These are phyloP conservation scores for Melieria omissa DNA, from an alignment of 2,888 invertebrate genomes.

Conservation along the genomic window DNA sequence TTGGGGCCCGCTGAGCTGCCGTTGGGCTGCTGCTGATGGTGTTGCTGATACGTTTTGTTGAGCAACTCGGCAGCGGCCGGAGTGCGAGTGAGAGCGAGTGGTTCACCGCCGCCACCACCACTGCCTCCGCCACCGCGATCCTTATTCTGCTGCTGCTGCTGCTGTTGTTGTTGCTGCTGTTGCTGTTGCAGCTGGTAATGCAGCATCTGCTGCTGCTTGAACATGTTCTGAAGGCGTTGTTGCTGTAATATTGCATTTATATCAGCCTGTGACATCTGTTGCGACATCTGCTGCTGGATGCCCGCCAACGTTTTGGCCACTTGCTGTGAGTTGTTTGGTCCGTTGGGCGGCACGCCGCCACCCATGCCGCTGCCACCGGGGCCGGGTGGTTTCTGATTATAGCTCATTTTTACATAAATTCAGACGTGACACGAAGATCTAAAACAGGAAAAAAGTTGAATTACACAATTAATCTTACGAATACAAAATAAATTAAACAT, in stretches of 20 bases:
- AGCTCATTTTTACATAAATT: slow-evolving; percentile 51
- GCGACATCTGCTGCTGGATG: slow-evolving; percentile 59
- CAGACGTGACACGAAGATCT: slow-evolving; percentile 21
- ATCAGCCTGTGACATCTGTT: slow-evolving; percentile 53
- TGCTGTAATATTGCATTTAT: slow-evolving; percentile 56
- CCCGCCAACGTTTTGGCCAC: slow-evolving; percentile 55
- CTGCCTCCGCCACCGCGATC: slow-evolving; percentile 46
- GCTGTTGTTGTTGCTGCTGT: slow-evolving; percentile 56
- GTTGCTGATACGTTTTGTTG: slow-evolving; percentile 55
- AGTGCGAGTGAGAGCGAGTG: slow-evolving; percentile 56
- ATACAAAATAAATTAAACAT: neutral
- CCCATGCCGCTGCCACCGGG: slow-evolving; percentile 50
- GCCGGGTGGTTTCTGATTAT: slow-evolving; percentile 54
- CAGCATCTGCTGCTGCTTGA: slow-evolving; percentile 54
- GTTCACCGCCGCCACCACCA: slow-evolving; percentile 48
- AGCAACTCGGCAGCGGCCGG: slow-evolving; percentile 59
- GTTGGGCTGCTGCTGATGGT: slow-evolving; percentile 57
- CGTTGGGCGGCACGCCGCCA: slow-evolving; percentile 50
- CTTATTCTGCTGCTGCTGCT: slow-evolving; percentile 56
- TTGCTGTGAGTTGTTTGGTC: slow-evolving; percentile 54
- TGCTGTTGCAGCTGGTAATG: slow-evolving; percentile 53
- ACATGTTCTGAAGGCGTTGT: slow-evolving; percentile 54
- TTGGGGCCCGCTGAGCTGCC: slow-evolving; percentile 51
- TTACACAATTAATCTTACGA: neutral
- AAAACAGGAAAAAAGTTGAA: slow-evolving; percentile 18